These are phyloP conservation scores for Melanargia galathea DNA, from an alignment of 2,888 invertebrate genomes.

Conservation along the genomic window DNA sequence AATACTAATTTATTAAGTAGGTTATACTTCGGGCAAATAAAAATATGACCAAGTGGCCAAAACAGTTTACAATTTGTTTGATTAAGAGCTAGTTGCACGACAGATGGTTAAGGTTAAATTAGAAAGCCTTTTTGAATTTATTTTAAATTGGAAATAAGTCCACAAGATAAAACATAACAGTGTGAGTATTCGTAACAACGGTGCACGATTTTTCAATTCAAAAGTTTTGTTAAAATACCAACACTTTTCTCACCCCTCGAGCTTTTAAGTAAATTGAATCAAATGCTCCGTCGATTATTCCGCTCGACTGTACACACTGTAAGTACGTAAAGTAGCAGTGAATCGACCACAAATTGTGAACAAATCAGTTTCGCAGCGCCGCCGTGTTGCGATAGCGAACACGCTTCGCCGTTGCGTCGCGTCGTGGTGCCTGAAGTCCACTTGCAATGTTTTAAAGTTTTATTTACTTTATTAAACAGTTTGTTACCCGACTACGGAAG, in stretches of 20 bases:
- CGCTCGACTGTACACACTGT: conserved; percentile 13
- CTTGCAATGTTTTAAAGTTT: not conserved
- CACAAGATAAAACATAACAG: too few relatives aligned
- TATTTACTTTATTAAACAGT: not conserved
- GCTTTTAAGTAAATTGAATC: conserved; percentile 21
- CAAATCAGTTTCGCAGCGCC: conserved; percentile 13
- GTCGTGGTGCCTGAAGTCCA: not conserved
- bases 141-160: too few relatives aligned
- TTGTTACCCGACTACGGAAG: too few relatives aligned
- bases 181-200: not conserved
- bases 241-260: not conserved
- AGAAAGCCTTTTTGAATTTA: too few relatives aligned
- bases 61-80: too few relatives aligned
- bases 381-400: conserved; percentile 7
- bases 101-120: too few relatives aligned
- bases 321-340: conserved; percentile 18
- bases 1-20: too few relatives aligned
- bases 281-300: conserved; percentile 15
- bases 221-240: not conserved
- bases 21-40: too few relatives aligned
- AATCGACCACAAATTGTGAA: conserved; percentile 16
- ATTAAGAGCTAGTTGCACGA: too few relatives aligned
- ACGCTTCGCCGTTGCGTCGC: conserved; percentile 1
- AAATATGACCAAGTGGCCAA: too few relatives aligned
- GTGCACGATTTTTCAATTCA: not conserved